Evolutionary conservation across 1,140 invertebrate species (phyloP).

Genomic region (Drosophila mojavensis): DNA sequence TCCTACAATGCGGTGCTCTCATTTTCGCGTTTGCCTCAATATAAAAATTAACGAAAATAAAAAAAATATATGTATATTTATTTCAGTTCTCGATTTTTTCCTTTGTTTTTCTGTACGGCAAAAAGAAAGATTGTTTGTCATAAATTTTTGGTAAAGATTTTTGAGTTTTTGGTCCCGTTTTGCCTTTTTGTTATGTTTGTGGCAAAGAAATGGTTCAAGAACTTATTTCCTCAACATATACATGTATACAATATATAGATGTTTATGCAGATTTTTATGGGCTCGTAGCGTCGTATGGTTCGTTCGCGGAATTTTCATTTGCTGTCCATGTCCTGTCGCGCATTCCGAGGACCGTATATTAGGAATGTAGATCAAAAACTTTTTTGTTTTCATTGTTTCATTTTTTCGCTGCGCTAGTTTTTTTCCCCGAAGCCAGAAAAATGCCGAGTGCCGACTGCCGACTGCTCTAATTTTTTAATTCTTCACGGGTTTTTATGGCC

Average conservation of each 20-base stretch:
- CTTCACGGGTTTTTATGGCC: slow-evolving; percentile 67
- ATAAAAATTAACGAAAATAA: slow-evolving; percentile 33
- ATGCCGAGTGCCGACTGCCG: slow-evolving; percentile 8
- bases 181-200: slow-evolving; percentile 47
- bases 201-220: slow-evolving; percentile 49
- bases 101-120: neutral
- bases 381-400: slow-evolving; percentile 74
- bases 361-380: slow-evolving; percentile 77
- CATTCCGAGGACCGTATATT: slow-evolving; percentile 61
- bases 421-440: slow-evolving; percentile 66
- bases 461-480: slow-evolving; percentile 82
- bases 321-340: slow-evolving; percentile 56
- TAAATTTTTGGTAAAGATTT: slow-evolving; percentile 36
- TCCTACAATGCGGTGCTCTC: too few relatives aligned
- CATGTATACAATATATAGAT: slow-evolving; percentile 8
- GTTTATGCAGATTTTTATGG: slow-evolving; percentile 79
- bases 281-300: neutral
- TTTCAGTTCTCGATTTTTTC: slow-evolving; percentile 13
- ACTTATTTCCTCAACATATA: slow-evolving; percentile 11
- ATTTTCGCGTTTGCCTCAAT: slow-evolving; percentile 12
- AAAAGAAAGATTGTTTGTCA: slow-evolving; percentile 24
- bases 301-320: slow-evolving; percentile 49
- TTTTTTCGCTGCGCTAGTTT: slow-evolving; percentile 78
- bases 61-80: neutral
- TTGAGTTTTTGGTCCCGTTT: slow-evolving; percentile 57